Percentiles rank a stretch among this genome's conserved stretches.
Conservation (phyloP, 2,797 vertebrate species). For the Capromys pilorides region DNA sequence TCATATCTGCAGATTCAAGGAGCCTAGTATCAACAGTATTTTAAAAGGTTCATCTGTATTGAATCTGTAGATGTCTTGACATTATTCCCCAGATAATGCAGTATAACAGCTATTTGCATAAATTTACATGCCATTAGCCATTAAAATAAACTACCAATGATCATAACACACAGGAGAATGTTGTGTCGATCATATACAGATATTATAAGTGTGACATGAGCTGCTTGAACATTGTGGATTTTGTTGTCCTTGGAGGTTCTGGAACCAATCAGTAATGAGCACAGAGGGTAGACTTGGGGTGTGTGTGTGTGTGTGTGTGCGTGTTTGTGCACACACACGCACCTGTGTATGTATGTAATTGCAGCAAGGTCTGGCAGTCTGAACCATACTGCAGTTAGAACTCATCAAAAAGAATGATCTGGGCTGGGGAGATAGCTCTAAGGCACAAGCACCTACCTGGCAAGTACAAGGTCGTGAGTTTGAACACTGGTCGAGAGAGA, state of each 20-base stretch:
- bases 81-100: background rate
- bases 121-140: background rate
- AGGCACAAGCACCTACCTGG: too few species aligned
- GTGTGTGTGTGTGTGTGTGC: background rate
- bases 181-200: background rate
- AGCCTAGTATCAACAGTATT: background rate
- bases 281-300: background rate
- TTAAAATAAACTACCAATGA: background rate
- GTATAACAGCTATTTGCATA: background rate
- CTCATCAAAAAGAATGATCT: background rate
- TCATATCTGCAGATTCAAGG: background rate
- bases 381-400: background rate
- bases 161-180: background rate
- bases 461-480: too few species aligned
- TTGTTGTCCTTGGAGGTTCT: background rate
- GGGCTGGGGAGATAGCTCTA: too few species aligned
- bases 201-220: background rate
- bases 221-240: background rate
- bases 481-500: too few species aligned
- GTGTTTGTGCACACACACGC: too few species aligned
- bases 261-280: background rate
- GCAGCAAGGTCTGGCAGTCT: background rate
- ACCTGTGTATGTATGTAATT: background rate
- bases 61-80: background rate
- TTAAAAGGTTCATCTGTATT: background rate